Conservation (phyloP, 2,888 invertebrate genomes). For the Calameuta filiformis region DNA sequence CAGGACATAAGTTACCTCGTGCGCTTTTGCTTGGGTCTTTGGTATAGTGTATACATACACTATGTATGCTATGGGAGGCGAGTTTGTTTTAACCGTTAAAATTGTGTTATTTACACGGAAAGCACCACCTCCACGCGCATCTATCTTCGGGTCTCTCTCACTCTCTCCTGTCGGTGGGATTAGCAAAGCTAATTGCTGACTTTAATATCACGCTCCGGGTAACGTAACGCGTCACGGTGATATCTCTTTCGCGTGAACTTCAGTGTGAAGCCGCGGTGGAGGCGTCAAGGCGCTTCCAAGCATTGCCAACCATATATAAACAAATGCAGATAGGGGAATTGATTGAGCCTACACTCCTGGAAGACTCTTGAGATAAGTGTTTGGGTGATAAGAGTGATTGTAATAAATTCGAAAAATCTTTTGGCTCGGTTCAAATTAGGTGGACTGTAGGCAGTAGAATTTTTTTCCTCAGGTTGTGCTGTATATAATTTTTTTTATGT, state of each 20-base stretch:
- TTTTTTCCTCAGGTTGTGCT: background rate
- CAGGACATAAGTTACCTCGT: conserved; percentile 49
- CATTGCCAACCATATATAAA: background rate
- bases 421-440: background rate
- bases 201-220: conserved; percentile 9
- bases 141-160: background rate
- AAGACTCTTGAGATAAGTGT: background rate
- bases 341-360: background rate
- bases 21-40: background rate
- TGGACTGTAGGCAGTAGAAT: background rate
- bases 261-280: conserved; percentile 1
- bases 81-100: conserved; percentile 21
- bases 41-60: too few relatives aligned
- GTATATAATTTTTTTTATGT: background rate
- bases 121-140: background rate
- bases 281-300: background rate
- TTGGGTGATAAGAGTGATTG: background rate
- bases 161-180: conserved; percentile 27
- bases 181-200: conserved; percentile 57
- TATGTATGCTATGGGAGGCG: background rate
- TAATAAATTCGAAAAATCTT: background rate
- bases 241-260: conserved; percentile 9
- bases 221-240: conserved; percentile 8
- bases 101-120: conserved; percentile 52
- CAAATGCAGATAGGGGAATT: background rate